Evolutionary conservation across 1,140 invertebrate genomes (phyloP), one percentile per base, ranked within the genome.

Genomic region (Coelopa frigida): DNA sequence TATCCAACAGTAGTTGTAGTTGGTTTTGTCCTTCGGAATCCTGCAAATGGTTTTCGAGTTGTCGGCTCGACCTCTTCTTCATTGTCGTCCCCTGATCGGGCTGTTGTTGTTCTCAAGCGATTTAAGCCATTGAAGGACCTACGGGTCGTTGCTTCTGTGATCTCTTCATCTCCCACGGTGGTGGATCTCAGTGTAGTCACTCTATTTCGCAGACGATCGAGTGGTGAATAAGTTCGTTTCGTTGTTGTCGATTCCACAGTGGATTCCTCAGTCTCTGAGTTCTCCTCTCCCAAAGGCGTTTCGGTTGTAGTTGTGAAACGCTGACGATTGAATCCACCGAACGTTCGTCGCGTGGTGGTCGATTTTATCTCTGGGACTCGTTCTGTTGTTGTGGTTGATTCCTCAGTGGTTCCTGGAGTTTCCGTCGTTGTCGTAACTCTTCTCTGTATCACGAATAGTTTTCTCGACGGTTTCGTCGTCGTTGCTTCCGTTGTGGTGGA

Each of bases 361-460:
- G n/a, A 29, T 29, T 10, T 14, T 8, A 29, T 29, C 8, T 29
- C 14, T 29, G 27, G 27, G 27, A 10, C 27, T 10, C 27, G 8
- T 29, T 29, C 27, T 29, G 14, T 14, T 29, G 27, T 29, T 17
- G 27, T 20, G 6, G 21, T 24, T 15, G 12, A n/a, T 32, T 40
- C 21, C 3, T 32, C 26, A 39, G 26, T 41, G 0, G 22, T 29
- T 18, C 27, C 23, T n/a, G 49, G 3, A 36, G 18, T 46, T 35
- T 48, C 44, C 14, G 41, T 48, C 17, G 36, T 46, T 37, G 45
- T 22, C 5, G 17, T 4, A 11, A 27, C 7, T 5, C 40, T n/a
- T n/a, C n/a, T n/a, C n/a, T n/a, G 58, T 31, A 53, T 50, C 14
- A 59, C 41, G 38, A 53, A 37, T 21, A 50, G 49, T 17, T 35